Conservation (phyloP, 2,113 vertebrate genomes). For the Malaclemys terrapin region DNA sequence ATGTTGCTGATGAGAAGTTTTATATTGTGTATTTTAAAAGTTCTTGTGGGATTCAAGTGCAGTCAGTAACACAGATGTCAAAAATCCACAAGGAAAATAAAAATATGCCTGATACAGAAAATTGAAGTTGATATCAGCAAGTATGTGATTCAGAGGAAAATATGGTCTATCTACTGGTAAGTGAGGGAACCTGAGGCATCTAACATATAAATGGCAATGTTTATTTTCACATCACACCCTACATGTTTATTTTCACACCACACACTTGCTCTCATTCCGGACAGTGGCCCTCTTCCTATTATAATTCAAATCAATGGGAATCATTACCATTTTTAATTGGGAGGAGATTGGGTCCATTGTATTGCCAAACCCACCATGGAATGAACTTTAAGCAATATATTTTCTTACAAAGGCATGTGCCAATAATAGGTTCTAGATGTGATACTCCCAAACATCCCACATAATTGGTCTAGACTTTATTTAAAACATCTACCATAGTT, state of each 20-base stretch:
- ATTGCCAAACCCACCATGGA: neutral
- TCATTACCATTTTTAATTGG: neutral
- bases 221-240: neutral
- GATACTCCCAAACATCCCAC: neutral
- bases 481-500: fast-evolving
- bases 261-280: neutral
- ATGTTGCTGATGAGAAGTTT: neutral
- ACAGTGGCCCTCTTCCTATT: neutral
- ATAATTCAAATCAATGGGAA: neutral
- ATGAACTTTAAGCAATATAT: neutral
- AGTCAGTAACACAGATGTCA: neutral
- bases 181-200: neutral
- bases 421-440: neutral
- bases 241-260: neutral
- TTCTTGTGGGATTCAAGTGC: neutral
- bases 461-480: neutral
- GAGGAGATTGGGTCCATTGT: neutral
- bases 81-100: neutral
- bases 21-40: neutral
- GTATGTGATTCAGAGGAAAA: neutral
- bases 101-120: neutral
- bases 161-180: fast-evolving
- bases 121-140: neutral
- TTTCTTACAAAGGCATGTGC: neutral
- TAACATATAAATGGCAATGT: neutral